Percentiles rank a stretch among this genome's conserved stretches.
Conservation (phyloP, 2,797 vertebrate genomes). For the Sebastolobus alascanus region DNA sequence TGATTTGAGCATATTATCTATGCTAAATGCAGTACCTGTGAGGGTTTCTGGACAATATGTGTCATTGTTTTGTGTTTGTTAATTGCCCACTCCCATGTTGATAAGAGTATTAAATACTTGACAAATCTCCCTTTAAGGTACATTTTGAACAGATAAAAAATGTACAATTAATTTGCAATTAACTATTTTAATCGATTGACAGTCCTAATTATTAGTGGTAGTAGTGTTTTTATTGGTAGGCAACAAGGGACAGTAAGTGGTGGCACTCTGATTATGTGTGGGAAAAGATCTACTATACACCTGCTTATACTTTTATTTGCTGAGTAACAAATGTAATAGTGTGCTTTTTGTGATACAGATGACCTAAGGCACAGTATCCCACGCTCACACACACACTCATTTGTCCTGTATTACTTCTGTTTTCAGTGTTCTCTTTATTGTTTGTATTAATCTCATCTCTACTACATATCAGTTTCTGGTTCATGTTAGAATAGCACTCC, state of each 20-base stretch:
- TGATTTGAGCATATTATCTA: too few relatives aligned
- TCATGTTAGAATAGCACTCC: conserved; percentile 4
- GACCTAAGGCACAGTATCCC: not conserved
- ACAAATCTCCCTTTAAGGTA: too few relatives aligned
- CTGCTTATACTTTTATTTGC: conserved; percentile 25
- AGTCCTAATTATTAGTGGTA: not conserved
- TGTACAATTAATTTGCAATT: too few relatives aligned
- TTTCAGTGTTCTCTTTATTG: conserved; percentile 22
- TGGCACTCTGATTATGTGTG: conserved; percentile 16
- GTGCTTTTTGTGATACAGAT: not conserved
- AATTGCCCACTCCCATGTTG: too few relatives aligned
- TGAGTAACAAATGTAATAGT: conserved; percentile 12
- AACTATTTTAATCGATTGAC: too few relatives aligned
- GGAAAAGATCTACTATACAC: conserved; percentile 5
- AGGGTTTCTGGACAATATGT: too few relatives aligned
- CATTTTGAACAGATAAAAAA: too few relatives aligned
- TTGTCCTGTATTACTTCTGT: conserved; percentile 22
- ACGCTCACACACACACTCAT: not conserved
- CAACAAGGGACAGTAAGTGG: not conserved
- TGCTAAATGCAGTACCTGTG: too few relatives aligned
- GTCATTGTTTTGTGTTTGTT: too few relatives aligned
- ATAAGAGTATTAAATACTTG: too few relatives aligned
- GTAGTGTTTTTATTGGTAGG: conserved; percentile 21
- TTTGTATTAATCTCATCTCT: conserved; percentile 16
- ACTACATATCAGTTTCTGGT: conserved; percentile 4